A percentile compares a stretch with the other conserved stretches of the same genome.
These are phyloP conservation scores for Platyrinchus mystaceus DNA, from an alignment of 2,797 vertebrate genomes.

Conservation along the genomic window DNA sequence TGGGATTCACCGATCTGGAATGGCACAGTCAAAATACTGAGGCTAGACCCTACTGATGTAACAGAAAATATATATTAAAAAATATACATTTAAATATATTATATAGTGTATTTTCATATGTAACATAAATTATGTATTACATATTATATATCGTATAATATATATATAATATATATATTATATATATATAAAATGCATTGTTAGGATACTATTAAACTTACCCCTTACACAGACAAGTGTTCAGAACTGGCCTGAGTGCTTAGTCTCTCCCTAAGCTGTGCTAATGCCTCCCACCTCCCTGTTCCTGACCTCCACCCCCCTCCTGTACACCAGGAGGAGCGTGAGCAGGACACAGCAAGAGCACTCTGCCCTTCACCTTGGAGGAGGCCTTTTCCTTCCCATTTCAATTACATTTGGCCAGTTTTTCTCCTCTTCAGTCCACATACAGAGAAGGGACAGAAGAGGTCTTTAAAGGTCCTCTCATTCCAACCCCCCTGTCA, in stretches of 20 bases:
- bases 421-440: neutral
- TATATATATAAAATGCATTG: too few relatives aligned
- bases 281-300: neutral
- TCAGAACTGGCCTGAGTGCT: neutral
- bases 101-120: neutral
- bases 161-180: neutral
- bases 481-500: neutral
- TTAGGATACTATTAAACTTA: neutral
- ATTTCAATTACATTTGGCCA: neutral
- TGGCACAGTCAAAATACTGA: neutral
- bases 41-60: neutral
- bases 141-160: neutral
- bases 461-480: neutral
- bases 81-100: neutral
- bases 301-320: neutral
- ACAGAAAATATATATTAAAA: neutral
- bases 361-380: neutral
- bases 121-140: too few relatives aligned
- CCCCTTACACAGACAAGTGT: neutral
- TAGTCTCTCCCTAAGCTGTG: neutral
- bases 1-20: neutral
- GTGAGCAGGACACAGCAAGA: neutral
- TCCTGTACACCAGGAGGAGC: neutral
- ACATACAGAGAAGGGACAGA: accelerated
- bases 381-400: neutral